A percentile compares a stretch with the other conserved stretches of the same genome.
These are phyloP conservation scores for Suillia variegata DNA, from an alignment of 2,888 invertebrate genomes.

Conservation along the genomic window DNA sequence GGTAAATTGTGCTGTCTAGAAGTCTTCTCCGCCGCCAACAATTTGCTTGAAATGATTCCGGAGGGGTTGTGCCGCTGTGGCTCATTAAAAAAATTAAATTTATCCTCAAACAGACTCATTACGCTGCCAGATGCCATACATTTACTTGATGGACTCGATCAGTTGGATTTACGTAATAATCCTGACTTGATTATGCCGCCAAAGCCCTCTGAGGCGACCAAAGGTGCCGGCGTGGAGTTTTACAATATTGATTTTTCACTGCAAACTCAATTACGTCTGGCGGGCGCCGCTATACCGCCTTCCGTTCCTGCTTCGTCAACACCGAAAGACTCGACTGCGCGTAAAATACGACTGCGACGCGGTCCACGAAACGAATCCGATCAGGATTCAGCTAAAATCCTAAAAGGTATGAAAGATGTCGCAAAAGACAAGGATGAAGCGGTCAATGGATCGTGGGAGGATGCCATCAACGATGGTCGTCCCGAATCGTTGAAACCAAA, in stretches of 20 bases:
- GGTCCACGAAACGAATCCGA: constrained; percentile 82
- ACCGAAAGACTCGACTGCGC: constrained; percentile 89
- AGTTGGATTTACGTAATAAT: constrained; percentile 90
- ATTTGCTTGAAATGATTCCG: constrained; percentile 96
- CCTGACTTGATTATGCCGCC: constrained; percentile 96
- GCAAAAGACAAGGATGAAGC: constrained; percentile 72
- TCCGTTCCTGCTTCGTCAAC: constrained; percentile 70
- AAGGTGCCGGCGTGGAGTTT: constrained; percentile 84
- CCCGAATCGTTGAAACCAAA: constrained; percentile 76
- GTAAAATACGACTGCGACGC: constrained; percentile 86
- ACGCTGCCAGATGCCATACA: constrained; percentile 98
- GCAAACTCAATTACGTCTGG: constrained; percentile 89
- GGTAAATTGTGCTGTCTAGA: constrained; percentile 93
- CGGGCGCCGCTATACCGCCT: constrained; percentile 85
- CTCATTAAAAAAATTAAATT: constrained; percentile 86
- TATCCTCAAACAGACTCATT: constrained; percentile 91
- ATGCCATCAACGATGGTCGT: constrained; percentile 65
- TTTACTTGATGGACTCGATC: constrained; percentile 85
- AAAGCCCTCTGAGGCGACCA: constrained; percentile 82
- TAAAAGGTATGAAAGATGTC: constrained; percentile 75
- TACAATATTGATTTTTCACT: constrained; percentile 99
- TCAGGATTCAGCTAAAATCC: constrained; percentile 85
- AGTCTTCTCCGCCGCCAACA: constrained; percentile 95
- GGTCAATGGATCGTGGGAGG: constrained; percentile 61
- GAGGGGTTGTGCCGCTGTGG: constrained; percentile 97